Conservation (phyloP, 1,140 invertebrate species). For the Lepidotrigona ventralis region DNA sequence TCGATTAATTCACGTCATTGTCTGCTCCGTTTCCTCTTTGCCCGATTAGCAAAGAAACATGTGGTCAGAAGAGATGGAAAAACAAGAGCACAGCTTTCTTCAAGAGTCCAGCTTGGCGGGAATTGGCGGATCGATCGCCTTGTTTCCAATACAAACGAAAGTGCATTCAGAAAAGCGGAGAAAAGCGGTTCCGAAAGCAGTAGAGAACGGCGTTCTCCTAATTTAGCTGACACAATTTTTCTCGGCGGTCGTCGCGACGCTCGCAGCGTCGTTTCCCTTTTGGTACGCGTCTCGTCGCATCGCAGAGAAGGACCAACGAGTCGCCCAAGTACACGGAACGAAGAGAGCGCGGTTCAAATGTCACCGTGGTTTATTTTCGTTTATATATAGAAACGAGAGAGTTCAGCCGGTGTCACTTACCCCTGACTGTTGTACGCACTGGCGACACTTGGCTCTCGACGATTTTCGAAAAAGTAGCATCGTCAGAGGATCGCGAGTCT, state of each 20-base stretch:
- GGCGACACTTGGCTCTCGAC: slow-evolving; percentile 49
- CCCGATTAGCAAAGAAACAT: neutral
- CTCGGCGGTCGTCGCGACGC: slow-evolving; percentile 57
- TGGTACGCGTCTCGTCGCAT: slow-evolving; percentile 24
- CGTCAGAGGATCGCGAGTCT: neutral
- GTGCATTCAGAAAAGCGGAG: neutral
- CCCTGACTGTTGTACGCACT: slow-evolving; percentile 52
- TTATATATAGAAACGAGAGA: slow-evolving; percentile 78
- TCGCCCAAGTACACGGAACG: slow-evolving; percentile 16
- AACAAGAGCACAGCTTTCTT: neutral
- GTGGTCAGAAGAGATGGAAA: neutral
- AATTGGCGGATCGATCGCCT: slow-evolving; percentile 25
- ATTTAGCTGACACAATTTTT: slow-evolving; percentile 69
- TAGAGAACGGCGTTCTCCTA: slow-evolving; percentile 40
- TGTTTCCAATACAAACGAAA: slow-evolving; percentile 20
- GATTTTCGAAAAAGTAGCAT: slow-evolving; percentile 63
- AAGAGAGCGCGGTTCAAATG: slow-evolving; percentile 71
- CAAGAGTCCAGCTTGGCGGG: neutral
- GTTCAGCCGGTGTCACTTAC: slow-evolving; percentile 79
- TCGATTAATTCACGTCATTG: neutral
- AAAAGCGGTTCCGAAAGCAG: slow-evolving; percentile 40
- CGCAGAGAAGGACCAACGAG: slow-evolving; percentile 35
- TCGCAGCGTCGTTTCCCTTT: slow-evolving; percentile 58
- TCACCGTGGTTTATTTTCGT: slow-evolving; percentile 76
- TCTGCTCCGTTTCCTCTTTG: neutral